Percentiles rank a stretch among this genome's conserved stretches.
phyloP scores from a whole-genome alignment of 2,113 vertebrate genomes.

The Rhabdomys dilectus region DNA sequence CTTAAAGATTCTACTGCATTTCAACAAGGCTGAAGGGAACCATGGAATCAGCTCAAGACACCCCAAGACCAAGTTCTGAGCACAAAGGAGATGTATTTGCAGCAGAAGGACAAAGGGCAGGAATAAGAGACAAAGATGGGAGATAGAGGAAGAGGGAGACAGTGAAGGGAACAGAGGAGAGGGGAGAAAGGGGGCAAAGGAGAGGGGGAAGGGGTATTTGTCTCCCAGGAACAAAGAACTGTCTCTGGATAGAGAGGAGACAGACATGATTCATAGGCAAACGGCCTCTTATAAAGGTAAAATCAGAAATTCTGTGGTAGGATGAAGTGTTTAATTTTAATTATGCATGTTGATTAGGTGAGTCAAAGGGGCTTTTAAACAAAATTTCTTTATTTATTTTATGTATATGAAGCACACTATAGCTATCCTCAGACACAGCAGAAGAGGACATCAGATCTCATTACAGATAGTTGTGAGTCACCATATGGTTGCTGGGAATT shows the following conservation, averaged over 20 bases:
- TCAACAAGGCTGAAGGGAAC: neutral
- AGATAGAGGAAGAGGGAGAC: neutral
- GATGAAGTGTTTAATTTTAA: neutral
- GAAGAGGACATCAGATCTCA: too few species aligned
- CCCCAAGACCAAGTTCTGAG: neutral
- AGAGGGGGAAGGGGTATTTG: neutral
- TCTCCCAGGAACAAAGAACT: neutral
- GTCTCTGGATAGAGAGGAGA: neutral
- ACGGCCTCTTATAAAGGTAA: neutral
- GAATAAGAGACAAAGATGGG: neutral
- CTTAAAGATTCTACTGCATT: neutral
- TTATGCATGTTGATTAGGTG: neutral
- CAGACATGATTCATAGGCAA: neutral
- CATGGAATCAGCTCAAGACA: neutral
- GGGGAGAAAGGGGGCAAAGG: too few species aligned
- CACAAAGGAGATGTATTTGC: neutral
- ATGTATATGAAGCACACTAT: too few species aligned
- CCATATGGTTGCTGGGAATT: too few species aligned
- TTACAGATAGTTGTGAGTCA: too few species aligned
- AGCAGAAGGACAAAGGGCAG: neutral
- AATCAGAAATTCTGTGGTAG: neutral
- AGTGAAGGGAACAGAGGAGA: neutral
- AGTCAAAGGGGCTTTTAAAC: neutral
- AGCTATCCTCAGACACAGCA: too few species aligned
- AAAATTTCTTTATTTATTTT: too few species aligned